Evolutionary conservation across 2,888 invertebrate genomes (phyloP).

Genomic region (Cantharis nigra): DNA sequence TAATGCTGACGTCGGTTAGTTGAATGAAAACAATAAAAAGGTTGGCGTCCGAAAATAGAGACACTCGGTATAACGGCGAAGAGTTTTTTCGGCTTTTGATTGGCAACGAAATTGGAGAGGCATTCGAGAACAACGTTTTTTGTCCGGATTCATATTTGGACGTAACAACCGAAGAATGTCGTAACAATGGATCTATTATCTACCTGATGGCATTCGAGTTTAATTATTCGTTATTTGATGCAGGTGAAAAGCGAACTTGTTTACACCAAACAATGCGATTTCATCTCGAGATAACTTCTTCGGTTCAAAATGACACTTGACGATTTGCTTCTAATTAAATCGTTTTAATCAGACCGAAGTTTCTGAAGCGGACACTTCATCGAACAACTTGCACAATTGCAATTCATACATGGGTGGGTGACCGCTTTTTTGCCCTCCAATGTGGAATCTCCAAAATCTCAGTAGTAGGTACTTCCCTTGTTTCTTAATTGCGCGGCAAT

Average conservation of each 20-base stretch:
- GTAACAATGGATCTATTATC: conserved; percentile 55
- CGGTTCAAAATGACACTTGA: conserved; percentile 41
- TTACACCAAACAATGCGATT: conserved; percentile 40
- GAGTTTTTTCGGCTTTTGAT: conserved; percentile 5
- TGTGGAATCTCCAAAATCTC: too few species aligned
- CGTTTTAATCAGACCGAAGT: background rate
- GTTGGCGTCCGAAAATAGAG: conserved; percentile 39
- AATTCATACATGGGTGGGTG: too few species aligned
- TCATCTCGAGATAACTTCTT: conserved; percentile 30
- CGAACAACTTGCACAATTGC: too few species aligned
- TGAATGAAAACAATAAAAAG: background rate
- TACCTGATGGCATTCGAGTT: conserved; percentile 51
- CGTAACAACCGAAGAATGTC: conserved; percentile 50
- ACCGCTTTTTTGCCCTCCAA: too few species aligned
- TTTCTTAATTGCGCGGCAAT: too few species aligned
- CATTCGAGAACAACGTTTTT: conserved; percentile 38
- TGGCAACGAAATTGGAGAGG: conserved; percentile 32
- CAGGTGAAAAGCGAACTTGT: conserved; percentile 41
- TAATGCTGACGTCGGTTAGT: background rate
- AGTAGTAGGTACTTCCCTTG: too few species aligned
- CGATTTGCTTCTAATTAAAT: conserved; percentile 37
- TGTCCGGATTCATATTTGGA: conserved; percentile 46
- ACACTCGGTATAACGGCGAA: conserved; percentile 42
- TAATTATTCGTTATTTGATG: conserved; percentile 44
- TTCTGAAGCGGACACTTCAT: background rate